Evolutionary conservation across 2,797 vertebrate genomes (phyloP), one percentile per base, ranked within the genome.

Genomic region (Darevskia nairensis): DNA sequence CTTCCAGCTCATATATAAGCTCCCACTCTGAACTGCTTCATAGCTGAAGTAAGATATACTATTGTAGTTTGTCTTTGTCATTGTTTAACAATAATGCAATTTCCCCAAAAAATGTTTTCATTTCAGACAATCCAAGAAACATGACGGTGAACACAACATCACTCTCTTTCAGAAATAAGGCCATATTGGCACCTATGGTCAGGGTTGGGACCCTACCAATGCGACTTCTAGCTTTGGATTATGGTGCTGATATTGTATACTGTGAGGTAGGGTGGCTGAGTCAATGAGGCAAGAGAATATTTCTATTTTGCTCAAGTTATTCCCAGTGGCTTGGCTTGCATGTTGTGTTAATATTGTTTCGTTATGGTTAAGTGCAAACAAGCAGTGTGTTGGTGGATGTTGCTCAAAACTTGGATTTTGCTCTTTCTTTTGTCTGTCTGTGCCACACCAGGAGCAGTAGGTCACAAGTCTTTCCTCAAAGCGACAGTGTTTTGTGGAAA

Each of bases 181-280:
- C 95, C 27, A 98, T 98, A 84, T 92, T 99, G 94, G 99, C 98
- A 8, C 99, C 99, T 0, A 99, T 99, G 99, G 99, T 99, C 83
- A 97, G 99, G 1, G 98, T 99, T 4, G 99, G 99, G 32, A 98
- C 98, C 0, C 95, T 99, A 15, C 99, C 99, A 0, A 99, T 99
- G 99, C 96, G 99, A 8, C 97, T 99, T 7, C 96, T 99, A 71
- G 98, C 99, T 23, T 95, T 99, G 95, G 98, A 99, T 95, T 99
- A 98, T 27, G 99, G 99, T 59, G 99, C 99, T 0, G 98, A 99
- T 89, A 96, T 99, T 66, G 99, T 99, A 66, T 99, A 99, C 95
- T 98, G 98, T 80, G 98, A 99, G 98, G 99, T 99, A 96, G 83
- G 97, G 41, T 46, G 3, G 29, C n/a, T 61, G 3, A 69, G n/a